Base-by-base conservation (phyloP, 2,888 invertebrate species). In the Eristalinus aeneus region DNA sequence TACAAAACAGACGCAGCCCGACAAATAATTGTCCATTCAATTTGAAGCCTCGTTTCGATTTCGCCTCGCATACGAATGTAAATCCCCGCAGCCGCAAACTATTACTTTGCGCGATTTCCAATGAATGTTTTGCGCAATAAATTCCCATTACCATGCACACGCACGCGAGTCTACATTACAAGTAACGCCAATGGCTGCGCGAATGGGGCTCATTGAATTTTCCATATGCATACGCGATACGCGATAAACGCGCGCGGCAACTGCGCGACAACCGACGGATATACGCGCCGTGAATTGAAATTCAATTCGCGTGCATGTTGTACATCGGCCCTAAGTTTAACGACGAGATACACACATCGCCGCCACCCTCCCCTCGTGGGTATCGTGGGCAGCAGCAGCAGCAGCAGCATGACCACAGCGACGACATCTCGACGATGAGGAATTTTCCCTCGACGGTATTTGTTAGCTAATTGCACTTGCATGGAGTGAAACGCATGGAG, bases 271-370 rank as follows among this genome's bases (percentile, higher is more conserved):
- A 75, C 68, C 86, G 86, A 86, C 82, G 86, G 82, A 86, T 86
- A 82, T 82, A 82, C 86, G 86, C 74, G 65, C 82, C 78, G 27
- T 27, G 73, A 82, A 78, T 86, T 86, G 82, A 82, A 82, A 86
- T 86, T 86, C 82, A 82, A 86, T 86, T 86, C 77, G 71, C 86
- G 86, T 86, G 71, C 82, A 86, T 82, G 86, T 86, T 82, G 86
- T 78, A 86, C 86, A 86, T 82, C 82, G 86, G 82, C 86, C 86
- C 86, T 86, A 86, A 86, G 74, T 77, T 82, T 82, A 77, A 65
- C 58, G 65, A 73, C 53, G 53, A 54, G n/a, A 10, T 10, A 39
- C 39, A n/a, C 8, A 27, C 39, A n/a, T 39, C 39, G 39, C n/a
- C 39, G 6, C n/a, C 39, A 27, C 27, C 34, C 34, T 10, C 34